Base-by-base conservation (phyloP, 2,113 vertebrate species). In the Amblyopsis rosae region DNA sequence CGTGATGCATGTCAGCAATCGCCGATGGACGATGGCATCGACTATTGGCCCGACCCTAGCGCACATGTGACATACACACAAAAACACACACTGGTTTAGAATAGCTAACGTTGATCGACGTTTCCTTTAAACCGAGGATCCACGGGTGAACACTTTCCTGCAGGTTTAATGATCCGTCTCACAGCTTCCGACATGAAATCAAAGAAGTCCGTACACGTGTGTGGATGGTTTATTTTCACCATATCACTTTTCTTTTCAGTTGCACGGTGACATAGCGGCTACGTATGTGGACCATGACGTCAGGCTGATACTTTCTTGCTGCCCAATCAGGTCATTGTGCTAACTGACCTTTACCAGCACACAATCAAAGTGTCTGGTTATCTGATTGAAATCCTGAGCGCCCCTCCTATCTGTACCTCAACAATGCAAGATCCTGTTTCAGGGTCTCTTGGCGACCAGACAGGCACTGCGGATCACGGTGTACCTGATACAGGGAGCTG, bases 341-440 rank as follows among this genome's bases (percentile, higher is more conserved):
- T 55, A 12, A 26, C n/a, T 79, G 86, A 81, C 86, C 80, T 84
- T 78, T 56, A 33, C 33, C 12, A 58, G 65, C 75, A 67, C 26
- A 74, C 0, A 85, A 87, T 79, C 56, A 82, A 87, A 80, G 71
- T 80, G 78, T 71, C 35, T 2, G 53, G 82, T 80, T 78, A 90
- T 82, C 81, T 72, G 85, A 87, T 84, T 65, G 85, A 87, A 90
- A 86, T 67, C 65, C 59, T 76, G 65, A n/a, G 26, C 73, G 35
- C 59, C 68, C 79, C 82, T 67, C 86, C 78, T 86, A 64, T 26
- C 70, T 70, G 85, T 75, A 63, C 79, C 84, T 82, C 74, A 66
- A 86, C 83, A 87, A 90, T 84, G 81, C 81, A 35, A 83, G 54
- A 88, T 89, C 87, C 71, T 7, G 19, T 89, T 90, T 83, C 88